Conservation (phyloP, 2,113 vertebrate species). For the Pollimyrus isidori region DNA sequence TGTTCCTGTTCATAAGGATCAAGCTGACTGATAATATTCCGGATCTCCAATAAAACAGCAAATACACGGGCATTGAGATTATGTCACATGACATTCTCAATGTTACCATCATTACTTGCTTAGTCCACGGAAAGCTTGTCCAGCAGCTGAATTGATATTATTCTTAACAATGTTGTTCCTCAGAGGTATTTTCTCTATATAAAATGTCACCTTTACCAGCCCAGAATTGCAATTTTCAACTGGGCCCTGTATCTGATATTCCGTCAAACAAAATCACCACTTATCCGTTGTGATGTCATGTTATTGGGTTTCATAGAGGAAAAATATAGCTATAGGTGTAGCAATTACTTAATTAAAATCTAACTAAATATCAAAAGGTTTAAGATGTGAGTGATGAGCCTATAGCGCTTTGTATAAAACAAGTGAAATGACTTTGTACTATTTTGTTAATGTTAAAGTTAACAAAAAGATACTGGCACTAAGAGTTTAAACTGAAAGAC, state of each 20-base stretch:
- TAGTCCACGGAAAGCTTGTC: background rate
- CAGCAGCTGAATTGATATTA: background rate
- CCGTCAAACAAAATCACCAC: background rate
- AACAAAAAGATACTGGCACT: background rate
- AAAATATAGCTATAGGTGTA: background rate
- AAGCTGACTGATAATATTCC: background rate
- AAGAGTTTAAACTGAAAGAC: slow-evolving; percentile 3
- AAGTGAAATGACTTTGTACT: background rate
- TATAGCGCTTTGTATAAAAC: background rate
- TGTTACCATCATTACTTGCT: background rate
- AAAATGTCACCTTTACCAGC: background rate
- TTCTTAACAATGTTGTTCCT: background rate
- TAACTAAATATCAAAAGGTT: background rate
- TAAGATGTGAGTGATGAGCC: background rate
- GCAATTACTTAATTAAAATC: background rate
- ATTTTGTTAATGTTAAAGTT: background rate
- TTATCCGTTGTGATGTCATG: background rate
- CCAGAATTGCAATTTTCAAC: background rate
- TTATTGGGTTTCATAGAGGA: background rate
- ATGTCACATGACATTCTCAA: background rate
- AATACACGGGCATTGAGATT: background rate
- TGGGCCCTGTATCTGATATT: background rate
- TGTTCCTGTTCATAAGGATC: slow-evolving; percentile 1
- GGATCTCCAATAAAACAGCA: slow-evolving; percentile 1
- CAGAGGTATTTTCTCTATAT: background rate